These are phyloP conservation scores for Hypomecis atomaria DNA, from an alignment of 2,888 invertebrate species.

Conservation along the genomic window DNA sequence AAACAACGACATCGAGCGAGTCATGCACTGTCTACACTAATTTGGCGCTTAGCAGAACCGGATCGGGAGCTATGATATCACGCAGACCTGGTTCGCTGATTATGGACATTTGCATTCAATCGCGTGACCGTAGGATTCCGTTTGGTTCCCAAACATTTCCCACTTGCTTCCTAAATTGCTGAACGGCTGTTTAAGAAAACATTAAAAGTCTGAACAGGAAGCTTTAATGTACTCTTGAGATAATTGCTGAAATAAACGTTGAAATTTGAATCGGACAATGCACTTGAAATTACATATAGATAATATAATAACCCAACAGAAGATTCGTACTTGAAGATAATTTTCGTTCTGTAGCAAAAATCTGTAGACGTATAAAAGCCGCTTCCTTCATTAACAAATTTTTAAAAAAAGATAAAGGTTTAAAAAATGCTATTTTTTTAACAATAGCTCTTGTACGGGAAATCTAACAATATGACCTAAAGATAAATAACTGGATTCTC, in stretches of 20 bases:
- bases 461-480: too few species aligned
- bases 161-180: conserved; percentile 21
- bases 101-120: conserved; percentile 47
- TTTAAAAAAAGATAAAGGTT: too few species aligned
- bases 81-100: conserved; percentile 61
- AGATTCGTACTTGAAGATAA: too few species aligned
- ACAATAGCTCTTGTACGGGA: too few species aligned
- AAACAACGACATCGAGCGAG: conserved; percentile 10
- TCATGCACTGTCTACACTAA: conserved; percentile 35
- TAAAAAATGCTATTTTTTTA: too few species aligned
- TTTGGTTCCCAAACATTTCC: conserved; percentile 19
- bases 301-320: too few species aligned
- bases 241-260: conserved; percentile 5
- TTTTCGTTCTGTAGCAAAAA: too few species aligned
- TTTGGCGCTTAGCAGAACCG: conserved; percentile 53
- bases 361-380: too few species aligned
- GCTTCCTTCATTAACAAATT: too few species aligned
- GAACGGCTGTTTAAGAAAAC: conserved; percentile 5
- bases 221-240: background rate
- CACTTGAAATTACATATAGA: too few species aligned
- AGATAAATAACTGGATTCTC: too few species aligned
- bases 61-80: conserved; percentile 66
- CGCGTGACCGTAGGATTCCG: conserved; percentile 55
- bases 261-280: background rate
- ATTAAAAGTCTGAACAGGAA: conserved; percentile 11